Evolutionary conservation across 2,113 vertebrate genomes (phyloP), one percentile per base, ranked within the genome.

Genomic region (Turdus rufiventris): DNA sequence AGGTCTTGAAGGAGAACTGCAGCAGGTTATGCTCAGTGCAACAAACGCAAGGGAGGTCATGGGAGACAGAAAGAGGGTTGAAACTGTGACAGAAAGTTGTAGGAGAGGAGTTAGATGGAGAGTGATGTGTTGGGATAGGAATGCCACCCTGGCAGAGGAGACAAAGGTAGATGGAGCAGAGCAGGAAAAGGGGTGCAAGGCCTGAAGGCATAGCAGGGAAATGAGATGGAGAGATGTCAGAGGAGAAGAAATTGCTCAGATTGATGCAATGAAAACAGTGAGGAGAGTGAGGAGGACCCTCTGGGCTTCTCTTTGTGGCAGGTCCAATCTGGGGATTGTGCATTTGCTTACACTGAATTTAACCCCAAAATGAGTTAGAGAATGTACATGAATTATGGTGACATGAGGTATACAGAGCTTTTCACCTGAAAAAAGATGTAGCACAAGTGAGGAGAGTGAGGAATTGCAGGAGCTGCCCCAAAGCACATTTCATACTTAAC

Each of bases 401-500:
- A 33, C 34, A 17, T n/a, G 43, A 66, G 18, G 45, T 31, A 48
- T 18, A 54, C 4, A 48, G 4, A 77, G 13, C 42, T 86, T 81
- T 88, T 72, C 45, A 17, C 34, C 85, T n/a, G 16, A 57, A 61
- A 61, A 94, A 91, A 74, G 62, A 45, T 40, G 48, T 18, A 54
- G 60, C 61, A 48, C 53, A 68, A 70, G 45, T 31, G 43, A 93
- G 26, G 73, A 91, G 40, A 62, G 38, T 43, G 61, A 93, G 50
- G 40, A 77, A 83, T 40, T 50, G 42, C 85, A 91, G 63, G 33
- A 86, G 62, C 29, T 66, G 68, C 83, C 85, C 71, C 61, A 87
- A 88, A 96, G 78, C 53, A 88, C 61, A 62, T 89, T 92, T 74
- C 84, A 92, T 74, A 56, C 68, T 78, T 81, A 78, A 88, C 63